phyloP scores from a whole-genome alignment of 2,113 vertebrate genomes.

The Acrocephalus arundinaceus region DNA sequence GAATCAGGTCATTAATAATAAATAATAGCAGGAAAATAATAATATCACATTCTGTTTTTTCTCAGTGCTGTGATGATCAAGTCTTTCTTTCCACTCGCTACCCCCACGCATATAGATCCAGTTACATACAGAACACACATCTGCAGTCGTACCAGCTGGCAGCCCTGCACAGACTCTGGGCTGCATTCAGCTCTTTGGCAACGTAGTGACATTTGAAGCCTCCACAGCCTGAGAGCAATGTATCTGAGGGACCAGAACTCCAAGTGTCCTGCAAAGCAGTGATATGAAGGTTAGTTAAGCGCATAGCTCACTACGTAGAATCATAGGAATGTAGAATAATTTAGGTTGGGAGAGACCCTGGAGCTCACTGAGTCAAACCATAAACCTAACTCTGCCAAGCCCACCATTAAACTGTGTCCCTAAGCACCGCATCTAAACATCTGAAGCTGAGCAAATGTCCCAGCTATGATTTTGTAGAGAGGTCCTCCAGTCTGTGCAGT shows the following conservation, averaged over 20 bases:
- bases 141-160: not conserved
- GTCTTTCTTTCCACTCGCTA: conserved; percentile 32
- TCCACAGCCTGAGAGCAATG: not conserved
- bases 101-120: not conserved
- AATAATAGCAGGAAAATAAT: conserved; percentile 60
- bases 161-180: not conserved
- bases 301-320: not conserved
- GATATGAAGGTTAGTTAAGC: not conserved
- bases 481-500: not conserved
- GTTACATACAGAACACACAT: not conserved
- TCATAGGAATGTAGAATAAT: not conserved
- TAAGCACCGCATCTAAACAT: not conserved
- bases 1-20: conserved; percentile 66
- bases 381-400: not conserved
- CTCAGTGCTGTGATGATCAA: conserved; percentile 48
- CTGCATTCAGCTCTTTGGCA: not conserved
- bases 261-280: not conserved
- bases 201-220: not conserved
- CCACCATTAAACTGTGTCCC: not conserved
- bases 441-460: not conserved
- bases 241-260: not conserved
- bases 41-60: conserved; percentile 69
- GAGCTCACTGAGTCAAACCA: not conserved
- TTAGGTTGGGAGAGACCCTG: not conserved
- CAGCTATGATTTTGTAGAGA: not conserved